Percentiles rank a stretch among this genome's conserved stretches.
Conservation (phyloP, 2,797 vertebrate genomes). For the Hybognathus amarus region DNA sequence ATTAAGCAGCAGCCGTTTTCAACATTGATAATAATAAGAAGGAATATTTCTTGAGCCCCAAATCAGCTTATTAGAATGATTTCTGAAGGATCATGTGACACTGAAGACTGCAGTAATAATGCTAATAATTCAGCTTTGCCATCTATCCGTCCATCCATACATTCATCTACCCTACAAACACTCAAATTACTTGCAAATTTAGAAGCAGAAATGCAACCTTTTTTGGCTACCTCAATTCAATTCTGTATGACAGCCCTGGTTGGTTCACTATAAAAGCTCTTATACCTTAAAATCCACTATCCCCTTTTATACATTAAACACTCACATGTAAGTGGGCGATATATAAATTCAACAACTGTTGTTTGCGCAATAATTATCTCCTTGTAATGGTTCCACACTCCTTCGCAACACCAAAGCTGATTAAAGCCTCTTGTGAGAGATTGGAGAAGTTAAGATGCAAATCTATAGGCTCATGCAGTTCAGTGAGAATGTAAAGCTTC, state of each 20-base stretch:
- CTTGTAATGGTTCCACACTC: conserved; percentile 42
- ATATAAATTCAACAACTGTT: conserved; percentile 12
- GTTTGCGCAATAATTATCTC: conserved; percentile 58
- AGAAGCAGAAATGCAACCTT: not conserved
- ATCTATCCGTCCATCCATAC: not conserved
- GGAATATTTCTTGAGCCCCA: not conserved
- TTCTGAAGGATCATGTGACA: not conserved
- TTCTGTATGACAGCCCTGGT: not conserved
- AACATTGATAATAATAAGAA: not conserved
- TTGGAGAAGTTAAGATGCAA: not conserved
- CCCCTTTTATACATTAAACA: not conserved
- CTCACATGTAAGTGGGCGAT: not conserved
- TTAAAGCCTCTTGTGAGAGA: conserved; percentile 61
- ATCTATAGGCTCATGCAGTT: conserved; percentile 49
- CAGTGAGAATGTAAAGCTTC: conserved; percentile 61
- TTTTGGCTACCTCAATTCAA: not conserved
- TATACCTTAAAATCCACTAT: not conserved
- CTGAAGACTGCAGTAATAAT: not conserved
- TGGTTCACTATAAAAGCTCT: not conserved
- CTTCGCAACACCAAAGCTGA: conserved; percentile 64
- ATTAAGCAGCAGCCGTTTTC: not conserved
- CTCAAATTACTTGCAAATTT: not conserved
- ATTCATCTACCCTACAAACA: not conserved
- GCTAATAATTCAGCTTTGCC: not conserved
- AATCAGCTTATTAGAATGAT: too few species aligned